Percentiles rank a stretch among this genome's conserved stretches.
phyloP scores from a whole-genome alignment of 2,113 vertebrate genomes.

The Xiphias gladius region DNA sequence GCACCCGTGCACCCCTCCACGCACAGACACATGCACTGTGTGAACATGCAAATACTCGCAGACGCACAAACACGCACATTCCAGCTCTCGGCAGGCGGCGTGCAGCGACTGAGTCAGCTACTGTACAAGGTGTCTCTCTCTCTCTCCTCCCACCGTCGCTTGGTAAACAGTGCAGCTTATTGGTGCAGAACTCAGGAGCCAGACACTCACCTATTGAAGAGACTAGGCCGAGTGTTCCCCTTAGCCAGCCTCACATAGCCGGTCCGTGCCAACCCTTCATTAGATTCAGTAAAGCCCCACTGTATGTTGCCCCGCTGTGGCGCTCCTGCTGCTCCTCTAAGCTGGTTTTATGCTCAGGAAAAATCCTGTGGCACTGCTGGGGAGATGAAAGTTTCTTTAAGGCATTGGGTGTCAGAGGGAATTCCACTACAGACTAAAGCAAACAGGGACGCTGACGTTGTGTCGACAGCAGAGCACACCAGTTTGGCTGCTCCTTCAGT shows the following conservation, averaged over 20 bases:
- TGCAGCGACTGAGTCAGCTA: conserved; percentile 59
- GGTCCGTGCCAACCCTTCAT: conserved; percentile 81
- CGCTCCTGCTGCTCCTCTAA: conserved; percentile 54
- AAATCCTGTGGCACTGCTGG: conserved; percentile 62
- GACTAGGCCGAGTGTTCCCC: conserved; percentile 63
- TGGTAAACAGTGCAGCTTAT: conserved; percentile 71
- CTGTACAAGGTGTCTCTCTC: conserved; percentile 56
- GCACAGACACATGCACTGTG: neutral
- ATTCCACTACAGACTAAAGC: conserved; percentile 74
- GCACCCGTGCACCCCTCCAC: neutral
- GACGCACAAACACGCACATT: conserved; percentile 34
- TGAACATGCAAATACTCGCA: conserved; percentile 40
- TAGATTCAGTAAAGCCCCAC: conserved; percentile 66
- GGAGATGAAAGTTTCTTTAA: conserved; percentile 76
- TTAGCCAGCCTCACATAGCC: conserved; percentile 57
- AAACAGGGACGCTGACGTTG: conserved; percentile 66
- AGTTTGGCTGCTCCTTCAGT: conserved; percentile 49
- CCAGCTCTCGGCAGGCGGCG: conserved; percentile 43
- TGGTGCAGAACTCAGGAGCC: conserved; percentile 62
- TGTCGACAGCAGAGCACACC: conserved; percentile 70
- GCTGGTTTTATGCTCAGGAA: conserved; percentile 62
- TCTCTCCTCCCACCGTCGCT: conserved; percentile 7
- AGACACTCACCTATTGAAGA: conserved; percentile 77
- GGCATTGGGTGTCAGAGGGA: conserved; percentile 77
- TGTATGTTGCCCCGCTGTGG: conserved; percentile 64